phyloP scores from a whole-genome alignment of 2,888 invertebrate genomes.

The Drosophila mimetica region DNA sequence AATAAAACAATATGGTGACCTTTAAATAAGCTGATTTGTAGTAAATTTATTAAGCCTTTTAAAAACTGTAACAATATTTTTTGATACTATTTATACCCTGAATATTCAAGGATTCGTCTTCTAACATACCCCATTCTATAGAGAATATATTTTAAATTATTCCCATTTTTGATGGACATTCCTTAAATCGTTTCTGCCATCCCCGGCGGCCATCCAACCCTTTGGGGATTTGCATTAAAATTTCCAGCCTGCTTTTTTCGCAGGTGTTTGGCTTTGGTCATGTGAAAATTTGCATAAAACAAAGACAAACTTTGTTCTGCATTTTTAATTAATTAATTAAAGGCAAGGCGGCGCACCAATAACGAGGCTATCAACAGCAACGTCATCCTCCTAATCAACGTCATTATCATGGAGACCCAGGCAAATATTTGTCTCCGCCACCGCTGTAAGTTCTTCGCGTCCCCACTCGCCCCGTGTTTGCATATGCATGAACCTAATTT shows the following conservation, averaged over 20 bases:
- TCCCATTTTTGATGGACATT: slow-evolving; percentile 42
- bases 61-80: not conserved
- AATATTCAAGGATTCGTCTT: not conserved
- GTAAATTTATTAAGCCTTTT: too few species aligned
- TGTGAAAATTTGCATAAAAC: slow-evolving; percentile 66
- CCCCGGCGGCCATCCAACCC: slow-evolving; percentile 40
- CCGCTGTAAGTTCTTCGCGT: not conserved
- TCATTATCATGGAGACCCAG: slow-evolving; percentile 50
- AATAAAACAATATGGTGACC: not conserved
- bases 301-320: slow-evolving; percentile 53
- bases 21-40: too few species aligned
- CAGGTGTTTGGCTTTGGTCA: slow-evolving; percentile 49
- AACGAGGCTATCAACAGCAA: slow-evolving; percentile 73
- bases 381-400: slow-evolving; percentile 64
- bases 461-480: slow-evolving; percentile 48
- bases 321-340: slow-evolving; percentile 80
- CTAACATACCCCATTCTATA: not conserved
- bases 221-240: slow-evolving; percentile 49
- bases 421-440: slow-evolving; percentile 67
- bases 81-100: not conserved
- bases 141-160: slow-evolving; percentile 12
- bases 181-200: slow-evolving; percentile 26
- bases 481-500: slow-evolving; percentile 80
- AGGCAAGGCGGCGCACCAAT: slow-evolving; percentile 63
- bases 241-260: slow-evolving; percentile 34